Percentiles rank a stretch among this genome's conserved stretches.
phyloP scores from a whole-genome alignment of 2,888 invertebrate species.

The Epinotia bilunana region DNA sequence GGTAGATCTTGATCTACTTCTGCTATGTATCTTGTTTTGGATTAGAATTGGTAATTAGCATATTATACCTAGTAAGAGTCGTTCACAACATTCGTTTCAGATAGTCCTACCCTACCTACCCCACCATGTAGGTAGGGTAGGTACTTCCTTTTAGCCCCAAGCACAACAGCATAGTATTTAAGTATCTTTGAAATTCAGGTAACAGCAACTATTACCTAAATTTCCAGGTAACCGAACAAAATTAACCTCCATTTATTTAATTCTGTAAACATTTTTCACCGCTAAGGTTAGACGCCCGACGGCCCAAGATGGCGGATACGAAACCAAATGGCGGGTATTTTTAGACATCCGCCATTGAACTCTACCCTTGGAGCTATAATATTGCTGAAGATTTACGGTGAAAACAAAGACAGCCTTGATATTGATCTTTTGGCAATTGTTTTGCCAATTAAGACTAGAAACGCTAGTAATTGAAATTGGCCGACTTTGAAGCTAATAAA shows the following conservation, averaged over 20 bases:
- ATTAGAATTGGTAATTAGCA: too few relatives aligned
- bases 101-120: too few relatives aligned
- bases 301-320: constrained; percentile 59
- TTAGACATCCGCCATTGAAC: constrained; percentile 53
- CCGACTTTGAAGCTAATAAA: neutral
- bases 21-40: too few relatives aligned
- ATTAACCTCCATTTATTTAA: neutral
- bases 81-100: too few relatives aligned
- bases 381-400: constrained; percentile 1
- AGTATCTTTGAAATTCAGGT: too few relatives aligned
- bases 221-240: neutral
- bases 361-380: constrained; percentile 52
- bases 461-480: neutral
- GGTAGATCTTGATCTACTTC: too few relatives aligned
- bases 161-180: too few relatives aligned
- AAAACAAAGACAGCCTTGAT: constrained; percentile 45
- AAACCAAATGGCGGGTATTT: constrained; percentile 54
- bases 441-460: neutral
- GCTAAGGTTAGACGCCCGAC: constrained; percentile 51
- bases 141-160: too few relatives aligned
- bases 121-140: too few relatives aligned
- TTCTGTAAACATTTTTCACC: constrained; percentile 33
- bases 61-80: too few relatives aligned
- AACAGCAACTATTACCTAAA: too few relatives aligned
- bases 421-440: constrained; percentile 25